Base-by-base conservation (phyloP, 1,140 invertebrate genomes). In the Acromyrmex charruanus region DNA sequence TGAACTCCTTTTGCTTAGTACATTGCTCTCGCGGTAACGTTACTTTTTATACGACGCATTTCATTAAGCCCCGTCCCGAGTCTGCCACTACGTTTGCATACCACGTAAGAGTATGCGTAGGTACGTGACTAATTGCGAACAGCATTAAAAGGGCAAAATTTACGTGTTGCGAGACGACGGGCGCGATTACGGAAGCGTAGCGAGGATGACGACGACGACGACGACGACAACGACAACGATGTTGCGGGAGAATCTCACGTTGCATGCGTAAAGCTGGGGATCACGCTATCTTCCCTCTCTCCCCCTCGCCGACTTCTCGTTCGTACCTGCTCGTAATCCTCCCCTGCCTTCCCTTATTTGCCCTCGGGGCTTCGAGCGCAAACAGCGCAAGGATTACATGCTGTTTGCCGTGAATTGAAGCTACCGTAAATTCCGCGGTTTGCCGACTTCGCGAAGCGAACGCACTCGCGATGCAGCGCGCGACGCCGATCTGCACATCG, bases 351-450 rank as follows among this genome's bases (percentile, higher is more conserved):
- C 31, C 82, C 82, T 66, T 85, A 85, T 85, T 85, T 85, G 82
- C 74, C 71, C 74, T 85, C 61, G 49, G 44, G 71, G 82, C 82
- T 79, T 79, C 74, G 71, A 61, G 74, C 16, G 82, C 82, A 85
- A 85, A 85, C 82, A 85, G 63, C 61, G 82, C 63, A 79, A 85
- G 82, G 82, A 85, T 85, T 85, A 85, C 82, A 85, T 44, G 74
- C 61, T 85, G 82, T 85, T 85, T 85, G 75, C 74, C 44, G 49
- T 68, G 82, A 79, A 85, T 85, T 77, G 82, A 85, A 79, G 63
- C 75, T 35, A 77, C 75, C 51, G 82, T 79, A 79, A 85, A 85
- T 85, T 85, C 63, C 74, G 82, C 63, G 72, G 61, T 85, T 55
- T 77, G 82, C 74, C 74, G 61, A 85, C 71, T 85, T 85, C 49